Evolutionary conservation across 2,113 vertebrate species (phyloP).

Genomic region (Colossoma macropomum): DNA sequence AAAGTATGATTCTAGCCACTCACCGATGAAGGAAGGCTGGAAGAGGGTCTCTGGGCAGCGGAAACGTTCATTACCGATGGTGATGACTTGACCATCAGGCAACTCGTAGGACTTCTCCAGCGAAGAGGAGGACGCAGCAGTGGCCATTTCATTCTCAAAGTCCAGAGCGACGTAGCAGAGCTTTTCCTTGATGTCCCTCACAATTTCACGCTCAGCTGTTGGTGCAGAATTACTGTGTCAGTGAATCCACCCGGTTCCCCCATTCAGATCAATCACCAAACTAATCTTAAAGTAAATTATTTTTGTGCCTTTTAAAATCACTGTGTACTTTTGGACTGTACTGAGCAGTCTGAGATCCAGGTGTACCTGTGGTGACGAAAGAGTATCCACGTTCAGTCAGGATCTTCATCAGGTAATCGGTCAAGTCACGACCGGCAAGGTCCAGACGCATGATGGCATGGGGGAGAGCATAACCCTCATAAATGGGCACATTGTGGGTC

Average conservation of each 20-base stretch:
- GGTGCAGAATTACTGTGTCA: not conserved
- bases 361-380: constrained; percentile 87
- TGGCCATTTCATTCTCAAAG: constrained; percentile 98
- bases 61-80: constrained; percentile 97
- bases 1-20: not conserved
- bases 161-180: constrained; percentile 96
- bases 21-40: constrained; percentile 97
- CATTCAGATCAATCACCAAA: not conserved
- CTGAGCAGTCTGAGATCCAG: not conserved
- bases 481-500: constrained; percentile 89
- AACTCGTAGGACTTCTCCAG: constrained; percentile 98
- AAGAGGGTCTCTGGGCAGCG: constrained; percentile 97
- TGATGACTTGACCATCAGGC: constrained; percentile 97
- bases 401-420: constrained; percentile 94
- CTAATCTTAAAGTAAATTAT: not conserved
- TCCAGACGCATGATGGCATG: constrained; percentile 56
- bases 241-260: no score
- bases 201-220: constrained; percentile 95
- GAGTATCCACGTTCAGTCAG: constrained; percentile 89
- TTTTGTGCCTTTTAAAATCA: not conserved
- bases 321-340: no score
- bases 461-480: constrained; percentile 54
- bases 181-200: constrained; percentile 98
- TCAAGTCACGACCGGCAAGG: constrained; percentile 82
- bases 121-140: constrained; percentile 95